Evolutionary conservation across 2,797 vertebrate species (phyloP).

Genomic region (Danionella dracula): DNA sequence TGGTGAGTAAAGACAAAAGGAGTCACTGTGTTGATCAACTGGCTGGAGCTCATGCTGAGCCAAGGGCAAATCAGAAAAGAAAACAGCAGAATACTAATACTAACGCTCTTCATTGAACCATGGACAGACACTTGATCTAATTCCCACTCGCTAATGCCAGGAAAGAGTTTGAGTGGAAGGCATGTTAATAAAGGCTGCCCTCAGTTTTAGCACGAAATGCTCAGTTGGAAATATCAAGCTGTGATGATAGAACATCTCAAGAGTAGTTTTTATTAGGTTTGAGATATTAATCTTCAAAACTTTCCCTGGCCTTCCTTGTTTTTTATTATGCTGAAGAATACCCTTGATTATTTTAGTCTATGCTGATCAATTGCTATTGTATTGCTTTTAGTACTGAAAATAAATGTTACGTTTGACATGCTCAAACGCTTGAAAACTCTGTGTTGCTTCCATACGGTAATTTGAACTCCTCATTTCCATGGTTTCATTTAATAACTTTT

Average conservation of each 20-base stretch:
- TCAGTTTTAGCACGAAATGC: conserved; percentile 18
- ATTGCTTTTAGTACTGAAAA: too few species aligned
- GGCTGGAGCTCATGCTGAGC: conserved; percentile 25
- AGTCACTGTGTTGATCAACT: neutral
- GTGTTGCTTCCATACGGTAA: too few species aligned
- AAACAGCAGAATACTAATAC: conserved; percentile 51
- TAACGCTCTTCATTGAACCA: conserved; percentile 44
- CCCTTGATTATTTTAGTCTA: too few species aligned
- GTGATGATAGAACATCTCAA: conserved; percentile 9
- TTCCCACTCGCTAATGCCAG: conserved; percentile 60
- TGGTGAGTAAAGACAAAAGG: neutral
- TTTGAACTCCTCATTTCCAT: too few species aligned
- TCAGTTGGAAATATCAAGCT: conserved; percentile 44
- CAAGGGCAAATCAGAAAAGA: conserved; percentile 40
- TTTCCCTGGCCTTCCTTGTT: too few species aligned
- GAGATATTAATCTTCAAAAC: too few species aligned
- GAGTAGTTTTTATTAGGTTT: too few species aligned
- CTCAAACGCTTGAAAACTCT: too few species aligned
- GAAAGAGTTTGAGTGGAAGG: conserved; percentile 36
- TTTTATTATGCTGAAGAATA: too few species aligned
- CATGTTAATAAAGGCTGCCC: conserved; percentile 46
- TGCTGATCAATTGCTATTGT: too few species aligned
- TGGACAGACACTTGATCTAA: conserved; percentile 31
- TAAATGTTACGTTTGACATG: too few species aligned
- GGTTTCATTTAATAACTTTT: too few species aligned